phyloP scores from a whole-genome alignment of 2,797 vertebrate genomes.

The Sphaeramia orbicularis region DNA sequence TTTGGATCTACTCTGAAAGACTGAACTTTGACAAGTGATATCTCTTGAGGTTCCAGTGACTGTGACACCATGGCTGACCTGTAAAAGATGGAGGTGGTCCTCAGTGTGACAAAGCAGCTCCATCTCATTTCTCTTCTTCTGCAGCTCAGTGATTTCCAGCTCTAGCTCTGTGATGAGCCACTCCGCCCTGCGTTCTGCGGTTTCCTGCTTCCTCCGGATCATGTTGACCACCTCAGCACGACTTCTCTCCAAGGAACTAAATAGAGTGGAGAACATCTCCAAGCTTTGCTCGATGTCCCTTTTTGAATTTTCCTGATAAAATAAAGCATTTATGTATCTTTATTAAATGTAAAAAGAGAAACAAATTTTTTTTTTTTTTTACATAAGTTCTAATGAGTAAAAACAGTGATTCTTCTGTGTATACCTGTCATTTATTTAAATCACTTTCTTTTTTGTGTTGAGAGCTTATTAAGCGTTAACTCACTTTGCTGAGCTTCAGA shows the following conservation, averaged over 20 bases:
- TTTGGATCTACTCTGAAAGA: too few relatives aligned
- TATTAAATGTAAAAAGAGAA: too few relatives aligned
- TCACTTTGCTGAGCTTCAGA: conserved; percentile 78
- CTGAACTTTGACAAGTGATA: too few relatives aligned
- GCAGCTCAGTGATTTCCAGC: conserved; percentile 73
- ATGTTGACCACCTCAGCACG: conserved; percentile 60
- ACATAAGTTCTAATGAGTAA: neutral
- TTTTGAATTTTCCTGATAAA: conserved; percentile 63
- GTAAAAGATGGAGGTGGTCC: conserved; percentile 78
- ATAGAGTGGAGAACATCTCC: conserved; percentile 66
- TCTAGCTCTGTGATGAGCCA: conserved; percentile 70
- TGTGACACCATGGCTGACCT: conserved; percentile 54
- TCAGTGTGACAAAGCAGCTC: conserved; percentile 71
- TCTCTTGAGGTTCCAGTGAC: too few relatives aligned
- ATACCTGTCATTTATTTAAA: too few relatives aligned
- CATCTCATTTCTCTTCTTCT: conserved; percentile 67
- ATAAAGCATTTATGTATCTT: neutral
- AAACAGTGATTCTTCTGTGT: neutral
- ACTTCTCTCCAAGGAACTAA: conserved; percentile 63
- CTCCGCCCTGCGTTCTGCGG: conserved; percentile 65
- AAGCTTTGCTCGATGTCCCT: conserved; percentile 64
- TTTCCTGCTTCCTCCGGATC: conserved; percentile 72
- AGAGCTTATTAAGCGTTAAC: conserved; percentile 20
- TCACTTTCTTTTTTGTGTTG: neutral
- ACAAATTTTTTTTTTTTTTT: too few relatives aligned